Evolutionary conservation across 1,140 invertebrate genomes (phyloP).

Genomic region (Potamilus streckersoni): DNA sequence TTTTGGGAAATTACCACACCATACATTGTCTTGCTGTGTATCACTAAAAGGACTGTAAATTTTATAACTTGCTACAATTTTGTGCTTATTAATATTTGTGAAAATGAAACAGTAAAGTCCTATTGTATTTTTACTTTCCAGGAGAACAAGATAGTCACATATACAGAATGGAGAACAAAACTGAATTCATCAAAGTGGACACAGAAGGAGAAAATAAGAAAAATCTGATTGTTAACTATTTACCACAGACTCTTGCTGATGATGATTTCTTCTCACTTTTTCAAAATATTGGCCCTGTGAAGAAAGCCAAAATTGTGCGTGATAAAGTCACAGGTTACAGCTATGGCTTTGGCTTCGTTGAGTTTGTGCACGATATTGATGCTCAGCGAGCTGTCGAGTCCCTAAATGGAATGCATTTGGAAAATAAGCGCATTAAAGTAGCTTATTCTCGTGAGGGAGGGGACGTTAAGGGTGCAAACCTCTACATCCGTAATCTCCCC

Average conservation of each 20-base stretch:
- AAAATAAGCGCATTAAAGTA: conserved; percentile 89
- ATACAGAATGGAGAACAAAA: no score
- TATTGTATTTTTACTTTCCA: no score
- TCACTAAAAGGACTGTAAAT: no score
- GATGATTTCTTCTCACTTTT: conserved; percentile 91
- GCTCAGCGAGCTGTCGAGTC: conserved; percentile 86
- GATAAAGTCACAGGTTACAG: conserved; percentile 85
- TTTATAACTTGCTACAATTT: no score
- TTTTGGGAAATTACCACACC: no score
- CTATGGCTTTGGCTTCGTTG: conserved; percentile 97
- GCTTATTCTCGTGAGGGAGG: conserved; percentile 91
- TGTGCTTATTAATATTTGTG: no score
- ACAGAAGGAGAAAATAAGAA: conserved; percentile 58
- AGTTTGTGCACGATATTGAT: conserved; percentile 87
- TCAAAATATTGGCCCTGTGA: conserved; percentile 78
- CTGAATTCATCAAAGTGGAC: no score
- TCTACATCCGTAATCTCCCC: conserved; percentile 93
- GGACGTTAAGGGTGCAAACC: conserved; percentile 94
- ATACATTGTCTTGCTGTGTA: no score
- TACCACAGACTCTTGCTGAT: conserved; percentile 93
- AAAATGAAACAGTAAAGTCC: no score
- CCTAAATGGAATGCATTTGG: conserved; percentile 88
- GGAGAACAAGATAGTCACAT: no score
- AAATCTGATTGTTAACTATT: conserved; percentile 95
- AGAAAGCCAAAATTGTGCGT: conserved; percentile 91